Percentiles rank a stretch among this genome's conserved stretches.
phyloP scores from a whole-genome alignment of 64 coral and sea anemone species.

The Dendrophyllia cribrosa region DNA sequence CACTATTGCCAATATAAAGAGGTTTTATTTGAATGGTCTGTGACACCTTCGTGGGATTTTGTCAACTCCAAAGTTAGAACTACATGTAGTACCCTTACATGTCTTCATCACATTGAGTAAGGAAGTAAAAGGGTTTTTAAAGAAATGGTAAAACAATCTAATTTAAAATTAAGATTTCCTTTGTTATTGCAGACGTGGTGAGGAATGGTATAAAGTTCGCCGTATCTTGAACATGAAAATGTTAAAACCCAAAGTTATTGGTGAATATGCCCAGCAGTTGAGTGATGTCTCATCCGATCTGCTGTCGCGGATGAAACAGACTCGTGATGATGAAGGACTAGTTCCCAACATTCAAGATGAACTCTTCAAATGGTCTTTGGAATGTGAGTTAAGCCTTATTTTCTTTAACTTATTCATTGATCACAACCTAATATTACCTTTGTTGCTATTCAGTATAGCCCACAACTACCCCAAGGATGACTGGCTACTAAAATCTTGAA shows the following conservation, averaged over 20 bases:
- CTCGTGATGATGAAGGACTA: background rate
- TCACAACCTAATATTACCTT: too few relatives aligned
- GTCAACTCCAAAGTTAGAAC: too few relatives aligned
- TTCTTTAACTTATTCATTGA: background rate
- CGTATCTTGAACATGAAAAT: conserved; percentile 59
- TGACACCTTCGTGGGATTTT: too few relatives aligned
- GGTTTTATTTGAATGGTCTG: too few relatives aligned
- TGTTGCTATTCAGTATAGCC: too few relatives aligned
- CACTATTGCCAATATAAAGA: too few relatives aligned
- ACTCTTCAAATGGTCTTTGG: conserved; percentile 75
- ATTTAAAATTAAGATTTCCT: background rate
- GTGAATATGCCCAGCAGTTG: conserved; percentile 38
- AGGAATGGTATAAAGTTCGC: conserved; percentile 58
- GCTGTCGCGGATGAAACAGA: background rate
- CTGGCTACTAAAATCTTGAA: too few relatives aligned
- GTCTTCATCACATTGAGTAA: too few relatives aligned
- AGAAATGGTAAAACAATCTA: too few relatives aligned
- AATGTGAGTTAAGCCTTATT: conserved; percentile 40
- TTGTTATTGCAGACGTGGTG: conserved; percentile 23
- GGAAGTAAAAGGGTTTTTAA: too few relatives aligned
- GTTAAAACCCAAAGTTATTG: conserved; percentile 60
- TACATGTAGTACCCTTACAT: too few relatives aligned
- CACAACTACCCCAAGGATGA: too few relatives aligned
- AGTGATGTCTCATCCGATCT: conserved; percentile 49
- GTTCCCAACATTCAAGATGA: conserved; percentile 60